Conservation (phyloP, 2,797 vertebrate species). For the Cryptoblepharus egeriae region DNA sequence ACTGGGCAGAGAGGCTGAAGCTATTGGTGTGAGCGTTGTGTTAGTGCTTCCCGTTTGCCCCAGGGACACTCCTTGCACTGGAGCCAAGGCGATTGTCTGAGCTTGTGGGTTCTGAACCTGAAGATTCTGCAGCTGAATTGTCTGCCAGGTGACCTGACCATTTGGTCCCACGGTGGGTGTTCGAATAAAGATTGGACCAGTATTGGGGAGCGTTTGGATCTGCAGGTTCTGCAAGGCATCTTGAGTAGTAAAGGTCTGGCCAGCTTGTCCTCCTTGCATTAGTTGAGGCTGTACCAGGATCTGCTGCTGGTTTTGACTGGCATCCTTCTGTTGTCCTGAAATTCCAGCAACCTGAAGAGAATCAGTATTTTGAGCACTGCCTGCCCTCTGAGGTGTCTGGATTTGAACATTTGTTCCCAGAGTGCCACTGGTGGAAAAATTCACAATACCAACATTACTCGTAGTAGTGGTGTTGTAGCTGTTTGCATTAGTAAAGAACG, state of each 20-base stretch:
- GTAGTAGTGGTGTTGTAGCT: slow-evolving; percentile 79
- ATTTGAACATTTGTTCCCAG: slow-evolving; percentile 75
- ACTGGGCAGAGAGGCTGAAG: slow-evolving; percentile 78
- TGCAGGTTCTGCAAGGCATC: slow-evolving; percentile 86
- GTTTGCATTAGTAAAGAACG: slow-evolving; percentile 81
- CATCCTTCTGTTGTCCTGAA: slow-evolving; percentile 76
- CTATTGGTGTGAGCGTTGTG: slow-evolving; percentile 79
- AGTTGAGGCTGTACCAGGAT: slow-evolving; percentile 94
- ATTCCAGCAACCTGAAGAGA: slow-evolving; percentile 74
- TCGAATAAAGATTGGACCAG: slow-evolving; percentile 91
- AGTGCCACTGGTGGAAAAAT: slow-evolving; percentile 75
- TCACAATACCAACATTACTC: slow-evolving; percentile 78
- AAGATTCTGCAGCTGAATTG: slow-evolving; percentile 93
- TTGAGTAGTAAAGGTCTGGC: slow-evolving; percentile 88
- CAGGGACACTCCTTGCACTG: slow-evolving; percentile 87
- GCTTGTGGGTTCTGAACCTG: slow-evolving; percentile 84
- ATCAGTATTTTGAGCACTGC: slow-evolving; percentile 74
- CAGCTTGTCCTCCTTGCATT: slow-evolving; percentile 86
- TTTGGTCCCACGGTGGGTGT: slow-evolving; percentile 90
- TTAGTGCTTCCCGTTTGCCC: slow-evolving; percentile 81
- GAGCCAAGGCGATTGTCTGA: slow-evolving; percentile 93
- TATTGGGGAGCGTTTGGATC: slow-evolving; percentile 91
- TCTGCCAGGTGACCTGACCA: slow-evolving; percentile 97
- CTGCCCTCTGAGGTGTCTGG: slow-evolving; percentile 74
- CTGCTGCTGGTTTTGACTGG: slow-evolving; percentile 80